A percentile compares a stretch with the other conserved stretches of the same genome.
phyloP scores from a whole-genome alignment of 2,113 vertebrate genomes.

The Tupaia chinensis region DNA sequence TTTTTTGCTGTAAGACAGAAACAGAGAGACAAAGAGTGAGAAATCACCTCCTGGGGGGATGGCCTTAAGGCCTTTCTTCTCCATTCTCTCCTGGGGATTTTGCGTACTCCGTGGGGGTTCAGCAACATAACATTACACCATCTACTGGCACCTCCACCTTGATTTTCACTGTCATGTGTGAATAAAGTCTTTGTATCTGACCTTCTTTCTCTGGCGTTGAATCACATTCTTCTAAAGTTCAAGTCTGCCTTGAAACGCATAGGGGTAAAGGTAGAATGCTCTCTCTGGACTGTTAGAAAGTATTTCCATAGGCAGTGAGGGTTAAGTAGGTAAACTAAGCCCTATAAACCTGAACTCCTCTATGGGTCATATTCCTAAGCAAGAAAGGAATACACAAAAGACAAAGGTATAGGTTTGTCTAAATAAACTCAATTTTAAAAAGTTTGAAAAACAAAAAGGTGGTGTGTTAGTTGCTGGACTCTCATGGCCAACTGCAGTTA shows the following conservation, averaged over 20 bases:
- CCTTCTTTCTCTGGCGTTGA: conserved; percentile 68
- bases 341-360: conserved; percentile 88
- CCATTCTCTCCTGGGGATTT: too few relatives aligned
- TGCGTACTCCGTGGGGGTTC: too few relatives aligned
- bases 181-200: conserved; percentile 69
- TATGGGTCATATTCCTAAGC: conserved; percentile 87
- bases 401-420: conserved; percentile 42
- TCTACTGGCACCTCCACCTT: too few relatives aligned
- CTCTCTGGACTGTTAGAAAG: conserved; percentile 76
- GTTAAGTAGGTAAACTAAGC: conserved; percentile 90
- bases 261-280: conserved; percentile 62
- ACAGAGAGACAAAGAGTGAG: too few relatives aligned
- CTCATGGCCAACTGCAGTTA: too few relatives aligned
- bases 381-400: conserved; percentile 71
- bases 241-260: conserved; percentile 62
- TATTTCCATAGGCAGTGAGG: conserved; percentile 92
- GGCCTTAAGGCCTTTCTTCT: too few relatives aligned
- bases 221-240: conserved; percentile 62
- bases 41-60: too few relatives aligned
- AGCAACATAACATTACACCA: too few relatives aligned
- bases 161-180: conserved; percentile 14
- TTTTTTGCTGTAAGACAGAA: too few relatives aligned
- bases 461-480: too few relatives aligned
- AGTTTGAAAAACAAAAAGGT: background rate
- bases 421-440: conserved; percentile 84